Evolutionary conservation across 2,113 vertebrate species (phyloP), one percentile per base, ranked within the genome.

Genomic region (Theristicus caerulescens): DNA sequence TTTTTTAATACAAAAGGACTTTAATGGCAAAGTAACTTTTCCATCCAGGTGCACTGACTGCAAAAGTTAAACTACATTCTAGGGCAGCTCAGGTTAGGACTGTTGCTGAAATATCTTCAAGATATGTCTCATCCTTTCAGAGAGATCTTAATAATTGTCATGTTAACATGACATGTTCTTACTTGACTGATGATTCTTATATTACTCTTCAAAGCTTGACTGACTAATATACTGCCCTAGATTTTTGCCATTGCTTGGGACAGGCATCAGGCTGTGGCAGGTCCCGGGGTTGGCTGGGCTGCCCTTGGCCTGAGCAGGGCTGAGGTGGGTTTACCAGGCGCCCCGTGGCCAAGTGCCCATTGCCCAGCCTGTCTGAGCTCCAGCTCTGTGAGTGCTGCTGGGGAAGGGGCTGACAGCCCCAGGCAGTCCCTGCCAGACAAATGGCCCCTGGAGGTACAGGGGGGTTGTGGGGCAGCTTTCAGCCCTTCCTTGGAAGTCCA

Each of bases 351-450:
- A 12, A 54, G 32, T 36, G 32, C 10, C 55, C 31, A 7, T 71
- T n/a, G n/a, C 24, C 11, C 36, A 24, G 32, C 27, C 52, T 34
- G 52, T 9, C 24, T 24, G 44, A 78, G 11, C 57, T 71, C 20
- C 57, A 70, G 49, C 13, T 17, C 46, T 42, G 46, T 13, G 18
- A 47, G 20, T 21, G 61, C 13, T 1, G 0, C 13, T 0, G 1
- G 14, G 13, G 8, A 70, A 69, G 26, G 21, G 21, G 13, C 38
- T 78, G 26, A 29, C 29, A 57, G 59, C 14, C 32, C 16, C 26
- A 44, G 52, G 10, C 10, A 10, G 31, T 11, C 1, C 11, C 38
- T 32, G 46, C 2, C 0, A 1, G 42, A n/a, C 16, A 34, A n/a
- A 69, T 0, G 4, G 8, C 10, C 19, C 38, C 22, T 3, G 2